Conservation (phyloP, 2,888 invertebrate genomes). For the Synanthedon tipuliformis region DNA sequence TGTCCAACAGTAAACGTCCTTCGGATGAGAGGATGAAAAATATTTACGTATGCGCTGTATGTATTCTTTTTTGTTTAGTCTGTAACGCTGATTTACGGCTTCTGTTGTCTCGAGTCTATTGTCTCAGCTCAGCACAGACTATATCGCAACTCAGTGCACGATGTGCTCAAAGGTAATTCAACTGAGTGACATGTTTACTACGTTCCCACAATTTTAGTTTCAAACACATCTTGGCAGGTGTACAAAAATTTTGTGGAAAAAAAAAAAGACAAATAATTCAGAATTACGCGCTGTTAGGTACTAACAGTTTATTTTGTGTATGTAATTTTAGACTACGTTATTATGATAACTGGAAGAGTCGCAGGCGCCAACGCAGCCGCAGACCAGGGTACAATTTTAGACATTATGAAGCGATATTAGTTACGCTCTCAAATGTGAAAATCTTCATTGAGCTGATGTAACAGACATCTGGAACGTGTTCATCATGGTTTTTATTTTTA, state of each 20-base stretch:
- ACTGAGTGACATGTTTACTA: conserved; percentile 9
- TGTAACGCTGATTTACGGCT: neutral
- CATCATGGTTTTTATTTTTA: neutral
- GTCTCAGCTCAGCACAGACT: too few relatives aligned
- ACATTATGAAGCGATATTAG: conserved; percentile 1
- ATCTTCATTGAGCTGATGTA: neutral
- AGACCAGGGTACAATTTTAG: conserved; percentile 28
- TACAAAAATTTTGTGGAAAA: conserved; percentile 24
- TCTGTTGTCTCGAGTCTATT: too few relatives aligned
- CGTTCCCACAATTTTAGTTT: neutral
- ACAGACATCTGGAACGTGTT: neutral
- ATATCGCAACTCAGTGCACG: too few relatives aligned
- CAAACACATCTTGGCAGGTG: conserved; percentile 34
- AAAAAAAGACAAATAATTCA: conserved; percentile 19
- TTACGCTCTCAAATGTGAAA: neutral
- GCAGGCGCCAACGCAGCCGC: conserved; percentile 24
- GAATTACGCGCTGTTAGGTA: neutral
- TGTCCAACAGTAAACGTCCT: too few relatives aligned
- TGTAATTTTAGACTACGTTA: conserved; percentile 37
- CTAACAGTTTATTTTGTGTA: conserved; percentile 5
- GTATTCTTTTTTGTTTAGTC: neutral
- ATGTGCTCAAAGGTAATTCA: too few relatives aligned
- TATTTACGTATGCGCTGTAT: too few relatives aligned
- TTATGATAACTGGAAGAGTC: conserved; percentile 30
- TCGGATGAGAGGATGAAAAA: too few relatives aligned